phyloP scores from a whole-genome alignment of 1,140 invertebrate species.

The Oryctes rhinoceros region DNA sequence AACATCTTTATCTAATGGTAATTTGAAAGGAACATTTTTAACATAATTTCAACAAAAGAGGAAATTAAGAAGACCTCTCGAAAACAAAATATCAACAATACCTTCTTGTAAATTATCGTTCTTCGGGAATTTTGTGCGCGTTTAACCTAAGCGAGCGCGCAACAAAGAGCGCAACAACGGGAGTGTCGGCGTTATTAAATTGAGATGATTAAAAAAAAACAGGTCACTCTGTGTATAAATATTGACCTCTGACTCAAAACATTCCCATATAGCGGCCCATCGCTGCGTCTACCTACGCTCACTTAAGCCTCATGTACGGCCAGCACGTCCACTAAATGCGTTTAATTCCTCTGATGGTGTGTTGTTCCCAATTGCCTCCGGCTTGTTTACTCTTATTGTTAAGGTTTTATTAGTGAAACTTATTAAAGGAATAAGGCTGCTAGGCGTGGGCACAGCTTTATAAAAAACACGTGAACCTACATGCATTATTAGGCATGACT shows the following conservation, averaged over 20 bases:
- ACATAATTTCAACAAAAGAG: too few species aligned
- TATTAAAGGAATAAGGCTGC: slow-evolving; percentile 36
- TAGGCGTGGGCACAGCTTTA: slow-evolving; percentile 24
- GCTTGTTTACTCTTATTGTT: slow-evolving; percentile 36
- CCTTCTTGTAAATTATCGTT: too few species aligned
- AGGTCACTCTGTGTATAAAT: slow-evolving; percentile 34
- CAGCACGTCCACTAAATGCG: slow-evolving; percentile 24
- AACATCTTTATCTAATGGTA: too few species aligned
- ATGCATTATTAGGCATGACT: background rate
- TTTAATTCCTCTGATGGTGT: slow-evolving; percentile 32
- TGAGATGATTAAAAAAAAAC: slow-evolving; percentile 33
- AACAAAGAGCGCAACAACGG: background rate
- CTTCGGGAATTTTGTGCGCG: too few species aligned
- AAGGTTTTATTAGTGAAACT: slow-evolving; percentile 30
- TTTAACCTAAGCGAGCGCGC: background rate
- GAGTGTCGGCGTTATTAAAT: slow-evolving; percentile 36
- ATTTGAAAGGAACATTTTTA: too few species aligned
- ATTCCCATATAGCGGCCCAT: slow-evolving; percentile 17
- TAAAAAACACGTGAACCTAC: slow-evolving; percentile 32
- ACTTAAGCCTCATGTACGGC: background rate
- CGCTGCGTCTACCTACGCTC: slow-evolving; percentile 29
- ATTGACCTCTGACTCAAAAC: slow-evolving; percentile 36
- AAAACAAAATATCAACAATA: too few species aligned
- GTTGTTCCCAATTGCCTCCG: slow-evolving; percentile 35
- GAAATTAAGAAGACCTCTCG: too few species aligned